Conservation (phyloP, 2,797 vertebrate genomes). For the Phrynocephalus vlangalii region DNA sequence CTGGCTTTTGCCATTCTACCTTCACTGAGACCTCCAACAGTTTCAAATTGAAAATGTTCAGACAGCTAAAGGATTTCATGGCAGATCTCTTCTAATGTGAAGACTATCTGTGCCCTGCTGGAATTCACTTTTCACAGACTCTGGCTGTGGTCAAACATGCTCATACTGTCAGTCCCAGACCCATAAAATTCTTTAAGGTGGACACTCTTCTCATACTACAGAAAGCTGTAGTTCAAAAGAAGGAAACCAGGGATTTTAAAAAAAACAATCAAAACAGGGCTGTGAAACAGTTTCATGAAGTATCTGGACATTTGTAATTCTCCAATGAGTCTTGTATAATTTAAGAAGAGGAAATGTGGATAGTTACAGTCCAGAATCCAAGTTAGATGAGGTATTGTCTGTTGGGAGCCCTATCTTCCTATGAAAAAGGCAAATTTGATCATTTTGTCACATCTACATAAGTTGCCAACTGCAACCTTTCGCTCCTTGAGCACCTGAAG, state of each 20-base stretch:
- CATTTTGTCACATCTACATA: not conserved
- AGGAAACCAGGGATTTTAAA: constrained; percentile 21
- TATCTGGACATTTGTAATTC: not conserved
- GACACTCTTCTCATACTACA: not conserved
- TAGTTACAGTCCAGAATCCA: no score
- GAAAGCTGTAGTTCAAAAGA: constrained; percentile 53
- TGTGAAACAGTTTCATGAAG: constrained; percentile 15
- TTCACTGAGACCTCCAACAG: fast-evolving
- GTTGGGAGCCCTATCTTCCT: no score
- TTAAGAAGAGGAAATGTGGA: constrained; percentile 12
- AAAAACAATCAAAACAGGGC: constrained; percentile 25
- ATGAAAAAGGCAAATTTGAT: not conserved
- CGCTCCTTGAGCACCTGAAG: not conserved
- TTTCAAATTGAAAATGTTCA: constrained; percentile 11
- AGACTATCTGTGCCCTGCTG: not conserved
- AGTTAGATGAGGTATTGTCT: no score
- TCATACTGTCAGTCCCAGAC: not conserved
- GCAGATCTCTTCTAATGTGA: not conserved
- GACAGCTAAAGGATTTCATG: not conserved
- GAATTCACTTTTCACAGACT: not conserved
- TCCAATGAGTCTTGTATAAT: not conserved
- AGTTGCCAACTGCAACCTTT: no score
- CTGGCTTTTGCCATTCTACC: not conserved
- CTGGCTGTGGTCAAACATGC: not conserved
- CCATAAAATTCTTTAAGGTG: constrained; percentile 26